Evolutionary conservation across 2,888 invertebrate genomes (phyloP).

Genomic region (Ischnura elegans): DNA sequence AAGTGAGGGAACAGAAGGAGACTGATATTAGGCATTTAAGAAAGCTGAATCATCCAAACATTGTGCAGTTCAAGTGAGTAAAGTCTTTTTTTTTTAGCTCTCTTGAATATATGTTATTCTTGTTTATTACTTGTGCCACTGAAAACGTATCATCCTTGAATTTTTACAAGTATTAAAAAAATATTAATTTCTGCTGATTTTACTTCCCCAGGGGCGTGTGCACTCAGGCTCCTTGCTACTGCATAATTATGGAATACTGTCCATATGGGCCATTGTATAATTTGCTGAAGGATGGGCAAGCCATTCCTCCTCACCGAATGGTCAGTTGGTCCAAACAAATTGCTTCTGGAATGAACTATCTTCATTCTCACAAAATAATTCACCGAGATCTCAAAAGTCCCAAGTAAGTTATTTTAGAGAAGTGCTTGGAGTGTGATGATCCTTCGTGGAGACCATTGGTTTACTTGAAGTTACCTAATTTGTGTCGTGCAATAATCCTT

Average conservation of each 20-base stretch:
- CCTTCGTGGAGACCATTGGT: no score
- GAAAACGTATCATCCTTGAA: not conserved
- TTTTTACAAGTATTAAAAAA: not conserved
- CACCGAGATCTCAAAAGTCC: constrained; percentile 99
- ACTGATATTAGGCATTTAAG: constrained; percentile 95
- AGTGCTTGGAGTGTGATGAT: no score
- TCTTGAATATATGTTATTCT: not conserved
- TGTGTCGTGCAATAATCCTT: constrained; percentile 66
- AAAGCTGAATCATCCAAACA: constrained; percentile 96
- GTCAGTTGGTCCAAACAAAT: constrained; percentile 97
- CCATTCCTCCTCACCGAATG: constrained; percentile 91
- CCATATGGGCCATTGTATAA: constrained; percentile 97
- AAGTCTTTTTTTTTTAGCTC: not conserved
- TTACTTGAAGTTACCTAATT: no score
- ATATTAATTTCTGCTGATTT: not conserved
- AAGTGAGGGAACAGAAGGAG: constrained; percentile 94
- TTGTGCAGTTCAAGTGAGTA: constrained; percentile 89
- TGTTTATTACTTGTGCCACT: not conserved
- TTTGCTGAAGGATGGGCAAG: constrained; percentile 90
- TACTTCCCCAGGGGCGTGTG: constrained; percentile 89
- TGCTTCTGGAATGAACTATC: constrained; percentile 96
- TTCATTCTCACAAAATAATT: constrained; percentile 97
- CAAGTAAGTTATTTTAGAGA: constrained; percentile 86
- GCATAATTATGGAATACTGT: constrained; percentile 99
- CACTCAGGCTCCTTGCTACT: constrained; percentile 93